These are phyloP conservation scores for Dinocampus coccinellae DNA, from an alignment of 2,888 invertebrate species.

Conservation along the genomic window DNA sequence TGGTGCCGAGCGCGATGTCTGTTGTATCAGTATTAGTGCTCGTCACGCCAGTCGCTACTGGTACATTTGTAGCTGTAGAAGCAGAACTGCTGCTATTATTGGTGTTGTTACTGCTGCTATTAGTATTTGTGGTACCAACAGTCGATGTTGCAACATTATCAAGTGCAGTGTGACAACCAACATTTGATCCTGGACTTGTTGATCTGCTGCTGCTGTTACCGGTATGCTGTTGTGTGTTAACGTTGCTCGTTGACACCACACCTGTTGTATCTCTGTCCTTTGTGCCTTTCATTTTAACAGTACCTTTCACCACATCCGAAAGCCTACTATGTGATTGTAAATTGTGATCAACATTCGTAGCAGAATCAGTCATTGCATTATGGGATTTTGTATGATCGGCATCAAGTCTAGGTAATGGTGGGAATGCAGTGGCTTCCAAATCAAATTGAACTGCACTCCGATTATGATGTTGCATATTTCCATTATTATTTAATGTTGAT, in stretches of 20 bases:
- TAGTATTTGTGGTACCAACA: constrained; percentile 27
- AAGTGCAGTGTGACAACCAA: constrained; percentile 39
- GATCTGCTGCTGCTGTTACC: constrained; percentile 63
- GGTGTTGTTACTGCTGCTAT: neutral
- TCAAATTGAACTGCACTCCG: constrained; percentile 78
- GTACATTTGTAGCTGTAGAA: constrained; percentile 33
- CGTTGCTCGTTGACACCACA: constrained; percentile 14
- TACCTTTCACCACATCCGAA: constrained; percentile 85
- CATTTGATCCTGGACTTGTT: constrained; percentile 60
- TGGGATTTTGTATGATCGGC: constrained; percentile 62
- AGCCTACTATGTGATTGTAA: constrained; percentile 74
- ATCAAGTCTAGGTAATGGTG: constrained; percentile 80
- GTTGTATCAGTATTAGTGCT: constrained; percentile 58
- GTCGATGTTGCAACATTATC: constrained; percentile 41
- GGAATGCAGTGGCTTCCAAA: constrained; percentile 83
- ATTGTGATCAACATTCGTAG: constrained; percentile 39
- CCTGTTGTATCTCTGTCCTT: constrained; percentile 58
- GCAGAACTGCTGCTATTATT: neutral
- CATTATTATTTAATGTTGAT: constrained; percentile 1
- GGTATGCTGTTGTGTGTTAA: constrained; percentile 50
- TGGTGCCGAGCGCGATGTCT: constrained; percentile 67
- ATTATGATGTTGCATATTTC: constrained; percentile 60
- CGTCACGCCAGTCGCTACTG: constrained; percentile 49
- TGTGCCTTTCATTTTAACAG: constrained; percentile 73
- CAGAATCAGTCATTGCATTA: constrained; percentile 53